These are phyloP conservation scores for Parthenolecanium corni DNA, from an alignment of 2,888 invertebrate genomes.

Conservation along the genomic window DNA sequence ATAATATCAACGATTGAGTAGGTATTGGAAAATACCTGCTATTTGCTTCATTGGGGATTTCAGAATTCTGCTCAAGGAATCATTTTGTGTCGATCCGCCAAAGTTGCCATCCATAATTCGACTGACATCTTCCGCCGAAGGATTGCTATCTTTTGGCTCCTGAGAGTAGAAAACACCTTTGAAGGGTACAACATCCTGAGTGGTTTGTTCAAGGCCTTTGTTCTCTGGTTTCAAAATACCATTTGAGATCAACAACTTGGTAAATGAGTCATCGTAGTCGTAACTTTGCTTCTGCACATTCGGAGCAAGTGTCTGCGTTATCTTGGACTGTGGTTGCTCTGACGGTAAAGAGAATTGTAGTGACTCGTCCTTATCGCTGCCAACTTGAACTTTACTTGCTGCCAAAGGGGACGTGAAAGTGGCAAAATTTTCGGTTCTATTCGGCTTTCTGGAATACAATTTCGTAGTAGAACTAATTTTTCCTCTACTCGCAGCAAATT, in stretches of 20 bases:
- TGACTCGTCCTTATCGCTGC: slow-evolving; percentile 12
- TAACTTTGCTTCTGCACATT: slow-evolving; percentile 40
- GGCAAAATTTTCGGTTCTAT: slow-evolving; percentile 15
- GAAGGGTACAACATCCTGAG: slow-evolving; percentile 36
- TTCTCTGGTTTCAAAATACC: slow-evolving; percentile 33
- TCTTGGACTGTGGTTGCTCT: slow-evolving; percentile 39
- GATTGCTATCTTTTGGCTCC: background rate
- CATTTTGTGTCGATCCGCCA: background rate
- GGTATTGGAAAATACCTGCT: no score
- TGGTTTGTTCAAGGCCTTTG: slow-evolving; percentile 33
- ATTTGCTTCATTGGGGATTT: no score
- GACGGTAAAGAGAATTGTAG: background rate
- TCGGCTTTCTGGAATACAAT: slow-evolving; percentile 10
- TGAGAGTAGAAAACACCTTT: background rate
- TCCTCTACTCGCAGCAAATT: background rate
- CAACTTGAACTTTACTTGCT: background rate
- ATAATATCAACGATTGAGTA: no score
- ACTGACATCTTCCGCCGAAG: background rate
- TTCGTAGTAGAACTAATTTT: slow-evolving; percentile 18
- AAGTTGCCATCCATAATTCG: background rate
- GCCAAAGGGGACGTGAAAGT: slow-evolving; percentile 12
- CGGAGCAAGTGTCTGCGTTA: slow-evolving; percentile 38
- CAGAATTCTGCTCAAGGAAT: no score
- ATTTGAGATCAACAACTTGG: slow-evolving; percentile 13
- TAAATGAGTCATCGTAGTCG: slow-evolving; percentile 33